phyloP scores from a whole-genome alignment of 1,140 invertebrate genomes.

The Episyrphus balteatus region DNA sequence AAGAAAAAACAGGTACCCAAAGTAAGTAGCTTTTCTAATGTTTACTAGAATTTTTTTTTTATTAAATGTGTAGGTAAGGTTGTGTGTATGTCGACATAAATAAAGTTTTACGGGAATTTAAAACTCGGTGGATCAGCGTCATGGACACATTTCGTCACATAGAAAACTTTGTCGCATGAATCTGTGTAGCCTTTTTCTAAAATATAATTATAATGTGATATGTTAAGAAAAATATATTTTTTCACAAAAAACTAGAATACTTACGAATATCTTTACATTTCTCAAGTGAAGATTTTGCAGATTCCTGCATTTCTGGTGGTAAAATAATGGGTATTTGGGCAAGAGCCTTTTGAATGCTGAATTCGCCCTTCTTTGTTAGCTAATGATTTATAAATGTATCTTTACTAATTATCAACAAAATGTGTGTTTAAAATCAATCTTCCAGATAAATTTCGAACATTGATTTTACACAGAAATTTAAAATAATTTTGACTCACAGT shows the following conservation, averaged over 20 bases:
- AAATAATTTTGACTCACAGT: conserved; percentile 12
- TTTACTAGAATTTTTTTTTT: too few species aligned
- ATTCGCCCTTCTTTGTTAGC: conserved; percentile 28
- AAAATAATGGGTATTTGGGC: conserved; percentile 29
- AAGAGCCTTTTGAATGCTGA: conserved; percentile 22
- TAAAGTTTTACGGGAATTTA: conserved; percentile 20
- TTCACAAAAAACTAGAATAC: conserved; percentile 6
- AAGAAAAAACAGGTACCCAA: conserved; percentile 23
- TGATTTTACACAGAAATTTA: too few species aligned
- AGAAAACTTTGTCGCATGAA: conserved; percentile 20
- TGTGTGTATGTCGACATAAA: too few species aligned
- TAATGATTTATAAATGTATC: background rate
- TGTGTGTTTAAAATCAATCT: too few species aligned
- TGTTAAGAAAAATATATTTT: background rate
- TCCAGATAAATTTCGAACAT: too few species aligned
- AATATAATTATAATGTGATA: background rate
- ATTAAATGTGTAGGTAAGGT: too few species aligned
- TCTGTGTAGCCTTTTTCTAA: conserved; percentile 23
- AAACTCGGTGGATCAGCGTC: conserved; percentile 17
- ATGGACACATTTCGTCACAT: conserved; percentile 23
- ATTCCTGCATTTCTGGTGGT: conserved; percentile 18
- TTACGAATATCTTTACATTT: conserved; percentile 28
- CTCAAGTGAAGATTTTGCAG: conserved; percentile 14
- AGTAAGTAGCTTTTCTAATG: conserved; percentile 19
- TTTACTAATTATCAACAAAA: background rate